phyloP scores from a whole-genome alignment of 1,140 invertebrate genomes.

The Monomorium pharaonis region DNA sequence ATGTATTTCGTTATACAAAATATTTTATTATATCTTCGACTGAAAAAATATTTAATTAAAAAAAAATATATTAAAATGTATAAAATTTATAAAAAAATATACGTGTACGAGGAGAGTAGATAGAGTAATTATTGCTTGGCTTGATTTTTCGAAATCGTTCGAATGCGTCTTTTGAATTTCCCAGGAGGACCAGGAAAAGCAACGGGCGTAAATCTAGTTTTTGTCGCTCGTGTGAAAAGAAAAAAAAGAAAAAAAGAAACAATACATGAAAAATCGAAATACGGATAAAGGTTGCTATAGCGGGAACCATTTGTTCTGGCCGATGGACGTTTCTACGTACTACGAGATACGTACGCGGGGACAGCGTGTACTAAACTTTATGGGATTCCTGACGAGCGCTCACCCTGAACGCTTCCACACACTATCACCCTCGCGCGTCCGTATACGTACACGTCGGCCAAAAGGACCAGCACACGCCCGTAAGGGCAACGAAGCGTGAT shows the following conservation, averaged over 20 bases:
- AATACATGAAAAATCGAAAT: constrained; percentile 34
- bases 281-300: neutral
- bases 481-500: constrained; percentile 82
- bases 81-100: neutral
- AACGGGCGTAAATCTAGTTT: neutral
- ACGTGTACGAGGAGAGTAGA: neutral
- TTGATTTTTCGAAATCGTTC: neutral
- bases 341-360: constrained; percentile 25
- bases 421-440: constrained; percentile 54
- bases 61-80: neutral
- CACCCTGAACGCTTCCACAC: constrained; percentile 82
- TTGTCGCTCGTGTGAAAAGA: neutral
- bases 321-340: constrained; percentile 21
- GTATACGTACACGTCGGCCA: constrained; percentile 58
- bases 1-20: neutral
- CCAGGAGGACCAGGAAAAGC: neutral
- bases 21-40: neutral
- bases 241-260: constrained; percentile 8
- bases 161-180: constrained; percentile 14
- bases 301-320: constrained; percentile 23
- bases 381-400: constrained; percentile 81
- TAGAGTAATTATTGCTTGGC: neutral
- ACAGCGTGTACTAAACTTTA: constrained; percentile 63
- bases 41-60: neutral
- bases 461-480: constrained; percentile 76